A percentile compares a stretch with the other conserved stretches of the same genome.
phyloP scores from a whole-genome alignment of 2,113 vertebrate species.

The Castor canadensis region DNA sequence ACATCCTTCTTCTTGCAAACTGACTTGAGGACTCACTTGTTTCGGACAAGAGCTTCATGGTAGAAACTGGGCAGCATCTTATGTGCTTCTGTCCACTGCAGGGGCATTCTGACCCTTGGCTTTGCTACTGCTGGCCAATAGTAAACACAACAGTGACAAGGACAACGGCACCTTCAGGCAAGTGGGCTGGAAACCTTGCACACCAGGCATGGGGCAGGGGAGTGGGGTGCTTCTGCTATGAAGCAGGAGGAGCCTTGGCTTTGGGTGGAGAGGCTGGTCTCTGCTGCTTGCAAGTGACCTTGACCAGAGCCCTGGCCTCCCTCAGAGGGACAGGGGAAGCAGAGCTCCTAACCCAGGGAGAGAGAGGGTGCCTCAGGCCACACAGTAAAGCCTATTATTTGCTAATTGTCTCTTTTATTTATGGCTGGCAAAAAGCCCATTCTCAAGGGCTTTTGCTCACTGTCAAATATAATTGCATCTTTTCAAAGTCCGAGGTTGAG shows the following conservation, averaged over 20 bases:
- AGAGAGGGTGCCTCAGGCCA: not conserved
- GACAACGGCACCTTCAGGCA: not conserved
- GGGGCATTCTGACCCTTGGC: not conserved
- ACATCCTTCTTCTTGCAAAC: not conserved
- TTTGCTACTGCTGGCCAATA: not conserved
- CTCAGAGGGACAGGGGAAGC: not conserved
- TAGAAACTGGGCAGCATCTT: accelerated
- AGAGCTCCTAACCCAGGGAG: not conserved
- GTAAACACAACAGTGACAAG: too few relatives aligned
- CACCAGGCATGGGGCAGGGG: too few relatives aligned
- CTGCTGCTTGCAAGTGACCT: not conserved
- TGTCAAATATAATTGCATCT: not conserved
- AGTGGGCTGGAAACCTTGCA: not conserved
- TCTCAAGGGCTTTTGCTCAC: not conserved
- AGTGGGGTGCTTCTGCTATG: too few relatives aligned
- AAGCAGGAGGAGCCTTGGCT: not conserved
- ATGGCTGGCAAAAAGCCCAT: not conserved
- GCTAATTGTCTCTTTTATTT: not conserved
- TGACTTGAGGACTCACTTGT: not conserved
- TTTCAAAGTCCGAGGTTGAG: not conserved
- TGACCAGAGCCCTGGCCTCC: not conserved
- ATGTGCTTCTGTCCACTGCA: accelerated
- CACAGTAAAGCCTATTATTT: not conserved
- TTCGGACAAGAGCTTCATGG: not conserved
- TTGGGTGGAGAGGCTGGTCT: not conserved